Evolutionary conservation across 2,797 vertebrate species (phyloP), one percentile per base, ranked within the genome.

Genomic region (Pangasius sanitwongsei): DNA sequence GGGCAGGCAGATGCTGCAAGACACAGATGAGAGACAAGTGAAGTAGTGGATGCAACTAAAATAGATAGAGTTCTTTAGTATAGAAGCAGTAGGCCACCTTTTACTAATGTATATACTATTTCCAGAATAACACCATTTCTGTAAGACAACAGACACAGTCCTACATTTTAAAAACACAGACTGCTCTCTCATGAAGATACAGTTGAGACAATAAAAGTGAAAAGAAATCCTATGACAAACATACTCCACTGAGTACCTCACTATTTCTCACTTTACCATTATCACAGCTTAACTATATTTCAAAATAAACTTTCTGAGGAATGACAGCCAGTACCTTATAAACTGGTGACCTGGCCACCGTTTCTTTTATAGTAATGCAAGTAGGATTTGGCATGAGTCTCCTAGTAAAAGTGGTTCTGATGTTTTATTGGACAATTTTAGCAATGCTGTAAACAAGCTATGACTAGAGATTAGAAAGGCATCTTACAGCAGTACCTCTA

Each of bases 1-100:
- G 67, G 63, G 67, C 59, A 86, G 87, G 48, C 87, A 92, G 91
- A 89, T 91, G 91, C 85, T 89, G 53, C 53, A 41, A 72, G 77
- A 87, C 81, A 86, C 57, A 83, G 83, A 85, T 11, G 37, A 23
- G 80, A 23, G 80, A 61, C 25, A 59, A 61, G 67, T 81, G 82
- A 83, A 78, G 34, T 13, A 31, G 15, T 87, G 59, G n/a, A 78
- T 31, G 53, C 23, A 67, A 53, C 4, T 83, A 20, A 55, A 67
- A 65, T 59, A 41, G 75, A 37, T 18, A 80, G 67, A 41, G n/a
- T 83, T 70, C 3, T 31, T 65, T 83, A 53, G 74, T 53, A 13
- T 83, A 53, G 74, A n/a, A 13, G 13, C 15, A 50, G 12, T 44
- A 67, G 34, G 41, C 25, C 23, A 83, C 12, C 13, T 16, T 84